Base-by-base conservation (phyloP, 2,888 invertebrate genomes). In the Lagria hirta region DNA sequence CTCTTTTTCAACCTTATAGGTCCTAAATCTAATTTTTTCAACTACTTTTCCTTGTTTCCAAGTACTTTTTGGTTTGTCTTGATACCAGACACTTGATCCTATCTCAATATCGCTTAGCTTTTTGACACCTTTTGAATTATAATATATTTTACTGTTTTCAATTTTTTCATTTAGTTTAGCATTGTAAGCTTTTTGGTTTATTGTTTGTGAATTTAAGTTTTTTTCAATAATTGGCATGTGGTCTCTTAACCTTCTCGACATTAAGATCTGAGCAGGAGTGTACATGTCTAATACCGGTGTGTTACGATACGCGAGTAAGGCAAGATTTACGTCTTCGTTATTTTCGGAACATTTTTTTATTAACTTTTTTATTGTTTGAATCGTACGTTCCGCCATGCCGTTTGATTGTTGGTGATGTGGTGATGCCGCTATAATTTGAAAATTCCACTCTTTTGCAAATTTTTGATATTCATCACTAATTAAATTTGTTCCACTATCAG, bases 361-460 rank as follows among this genome's bases (percentile, higher is more conserved):
- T 16, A 33, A 16, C 4, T 41, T 40, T 41, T 45, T 45, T 2
- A 41, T n/a, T 11, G 45, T 41, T 45, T 41, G 45, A 12, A 45
- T 34, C 10, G 22, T 21, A 15, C 40, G 13, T 16, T 45, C 40
- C n/a, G 15, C 15, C 18, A 24, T 15, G 3, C 45, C 45, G 22
- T 45, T 45, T 12, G 27, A 33, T 14, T 40, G 40, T 34, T 18
- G 45, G 28, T 45, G 23, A 11, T 21, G 10, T 24, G 45, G 28
- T 5, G 45, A 45, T 17, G 20, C 13, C 15, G 21, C 41, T 3
- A 26, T 14, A 13, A 41, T 11, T 20, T 14, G 16, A 29, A 44
- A 44, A 23, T 38, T 38, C 20, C 44, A 44, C 14, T 38, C 22
- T 16, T 30, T 32, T 5, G 38, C 26, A 32, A 44, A 44, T 8